These are phyloP conservation scores for Melanotaenia boesemani DNA, from an alignment of 2,797 vertebrate genomes.

Conservation along the genomic window DNA sequence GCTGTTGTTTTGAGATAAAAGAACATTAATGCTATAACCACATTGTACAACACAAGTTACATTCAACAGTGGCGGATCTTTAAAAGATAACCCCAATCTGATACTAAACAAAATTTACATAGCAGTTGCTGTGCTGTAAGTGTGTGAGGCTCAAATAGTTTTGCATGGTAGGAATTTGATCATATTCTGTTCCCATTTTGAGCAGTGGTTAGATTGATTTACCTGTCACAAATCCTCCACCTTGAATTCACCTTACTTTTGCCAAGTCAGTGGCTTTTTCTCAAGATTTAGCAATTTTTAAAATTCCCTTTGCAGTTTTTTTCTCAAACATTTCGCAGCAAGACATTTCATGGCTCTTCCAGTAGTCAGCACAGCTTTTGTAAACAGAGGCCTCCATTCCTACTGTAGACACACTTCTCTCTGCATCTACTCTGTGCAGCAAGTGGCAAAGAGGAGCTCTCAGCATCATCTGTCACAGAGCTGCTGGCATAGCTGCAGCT, in stretches of 20 bases:
- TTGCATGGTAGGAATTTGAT: background rate
- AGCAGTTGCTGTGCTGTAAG: too few relatives aligned
- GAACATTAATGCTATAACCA: too few relatives aligned
- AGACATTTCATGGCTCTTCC: background rate
- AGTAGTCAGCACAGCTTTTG: background rate
- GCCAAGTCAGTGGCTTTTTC: background rate
- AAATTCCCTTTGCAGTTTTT: background rate
- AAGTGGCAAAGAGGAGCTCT: background rate
- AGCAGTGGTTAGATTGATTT: background rate
- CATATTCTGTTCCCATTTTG: background rate
- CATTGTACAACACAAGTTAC: too few relatives aligned
- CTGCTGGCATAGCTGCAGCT: background rate
- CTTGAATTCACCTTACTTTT: background rate
- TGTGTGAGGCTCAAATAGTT: too few relatives aligned
- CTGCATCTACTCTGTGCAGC: background rate
- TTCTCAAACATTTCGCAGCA: background rate
- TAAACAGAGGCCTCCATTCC: background rate
- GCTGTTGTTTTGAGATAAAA: too few relatives aligned
- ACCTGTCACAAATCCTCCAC: background rate
- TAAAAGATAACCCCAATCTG: too few relatives aligned
- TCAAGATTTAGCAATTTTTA: background rate
- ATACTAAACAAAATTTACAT: too few relatives aligned
- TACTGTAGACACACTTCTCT: background rate
- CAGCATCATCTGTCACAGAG: constrained; percentile 2
- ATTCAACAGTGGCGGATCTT: too few relatives aligned